Evolutionary conservation across 2,113 vertebrate species (phyloP), one percentile per base, ranked within the genome.

Genomic region (Chlorodrepanis virens): DNA sequence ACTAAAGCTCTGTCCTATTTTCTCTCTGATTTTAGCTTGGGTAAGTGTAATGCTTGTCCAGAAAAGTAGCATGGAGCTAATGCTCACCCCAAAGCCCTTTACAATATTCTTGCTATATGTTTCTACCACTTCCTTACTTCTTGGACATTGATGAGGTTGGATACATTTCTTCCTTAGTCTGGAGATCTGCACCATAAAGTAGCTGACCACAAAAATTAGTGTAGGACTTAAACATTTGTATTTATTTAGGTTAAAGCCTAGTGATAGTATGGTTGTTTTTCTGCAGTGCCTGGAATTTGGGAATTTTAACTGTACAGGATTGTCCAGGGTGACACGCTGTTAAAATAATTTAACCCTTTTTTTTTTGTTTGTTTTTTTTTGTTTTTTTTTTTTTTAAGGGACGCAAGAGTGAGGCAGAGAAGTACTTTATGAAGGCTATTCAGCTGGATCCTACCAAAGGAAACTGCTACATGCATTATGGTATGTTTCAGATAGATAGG

Each of bases 391-490:
- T 68, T 77, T 93, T 96, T 71, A 97, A 99, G 99, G 99, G 99
- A 78, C 99, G 99, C 96, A 99, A 99, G 97, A 98, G 94, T 87
- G 99, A 99, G 97, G 99, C 99, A 53, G 99, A 99, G 97, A 99
- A 98, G 94, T 99, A 99, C 98, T 99, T 99, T 94, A 88, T 99
- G 94, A 99, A 99, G 97, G 99, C 99, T 86, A 99, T 99, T 98
- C 99, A 99, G 75, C 98, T 99, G 76, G 99, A 99, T 97, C 99
- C 99, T 79, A 97, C 98, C 94, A 99, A 99, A 98, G 99, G 99
- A 97, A 99, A 99, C 98, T 99, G 99, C 97, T 99, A 99, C 96
- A 99, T 99, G 99, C 99, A 99, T 98, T 99, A 99, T 87, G 99
- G 99, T 99, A 97, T 87, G 99, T 98, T 96, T 47, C 56, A 64